These are phyloP conservation scores for Aphaenogaster floridana DNA, from an alignment of 1,140 invertebrate genomes.

Conservation along the genomic window DNA sequence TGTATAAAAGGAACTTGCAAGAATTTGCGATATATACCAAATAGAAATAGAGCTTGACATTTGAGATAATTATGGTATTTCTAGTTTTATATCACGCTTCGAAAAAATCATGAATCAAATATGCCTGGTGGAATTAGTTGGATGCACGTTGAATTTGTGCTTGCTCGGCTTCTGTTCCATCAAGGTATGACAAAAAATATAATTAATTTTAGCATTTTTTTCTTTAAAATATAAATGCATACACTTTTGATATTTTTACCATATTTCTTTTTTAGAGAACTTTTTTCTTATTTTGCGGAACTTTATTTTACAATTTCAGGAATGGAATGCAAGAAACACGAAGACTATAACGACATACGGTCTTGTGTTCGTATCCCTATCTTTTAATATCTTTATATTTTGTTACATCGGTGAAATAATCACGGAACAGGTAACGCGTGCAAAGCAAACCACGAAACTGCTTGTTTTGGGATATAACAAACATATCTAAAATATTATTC, in stretches of 20 bases:
- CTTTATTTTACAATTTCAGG: constrained; percentile 62
- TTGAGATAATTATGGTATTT: constrained; percentile 26
- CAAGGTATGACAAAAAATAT: constrained; percentile 65
- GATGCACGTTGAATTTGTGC: constrained; percentile 74
- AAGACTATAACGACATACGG: constrained; percentile 36
- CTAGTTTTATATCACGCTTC: constrained; percentile 71
- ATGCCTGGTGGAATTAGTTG: constrained; percentile 73
- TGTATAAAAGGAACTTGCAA: not conserved
- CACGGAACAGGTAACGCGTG: constrained; percentile 71
- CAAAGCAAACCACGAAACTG: not conserved
- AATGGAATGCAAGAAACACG: constrained; percentile 63
- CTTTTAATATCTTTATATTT: constrained; percentile 78
- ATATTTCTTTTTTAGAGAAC: constrained; percentile 2
- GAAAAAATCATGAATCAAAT: constrained; percentile 70
- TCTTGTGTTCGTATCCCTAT: constrained; percentile 62
- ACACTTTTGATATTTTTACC: not conserved
- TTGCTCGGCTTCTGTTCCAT: constrained; percentile 78
- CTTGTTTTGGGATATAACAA: not conserved
- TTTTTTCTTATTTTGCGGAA: constrained; percentile 22
- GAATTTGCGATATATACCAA: not conserved
- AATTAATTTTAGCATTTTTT: not conserved
- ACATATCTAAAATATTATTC: not conserved
- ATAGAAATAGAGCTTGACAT: not conserved
- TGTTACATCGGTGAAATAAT: constrained; percentile 78
- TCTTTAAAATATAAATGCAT: not conserved